phyloP scores from a whole-genome alignment of 2,113 vertebrate species.

The Tapirus terrestris region DNA sequence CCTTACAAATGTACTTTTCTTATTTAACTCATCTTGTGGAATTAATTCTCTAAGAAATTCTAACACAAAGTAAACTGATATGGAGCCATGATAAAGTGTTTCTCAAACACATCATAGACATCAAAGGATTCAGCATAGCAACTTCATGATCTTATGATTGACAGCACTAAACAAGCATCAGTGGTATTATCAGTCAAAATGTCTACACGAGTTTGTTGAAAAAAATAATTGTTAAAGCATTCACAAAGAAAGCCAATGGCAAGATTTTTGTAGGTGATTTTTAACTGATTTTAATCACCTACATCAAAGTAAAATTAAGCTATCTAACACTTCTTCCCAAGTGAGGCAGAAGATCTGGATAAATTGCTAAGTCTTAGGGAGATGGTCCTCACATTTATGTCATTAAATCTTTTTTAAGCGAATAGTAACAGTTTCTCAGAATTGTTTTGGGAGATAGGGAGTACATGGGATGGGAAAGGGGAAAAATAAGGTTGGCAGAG shows the following conservation, averaged over 20 bases:
- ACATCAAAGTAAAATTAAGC: background rate
- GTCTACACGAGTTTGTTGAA: background rate
- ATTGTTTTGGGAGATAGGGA: background rate
- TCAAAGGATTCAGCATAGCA: background rate
- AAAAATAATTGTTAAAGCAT: background rate
- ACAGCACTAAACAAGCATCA: conserved; percentile 9
- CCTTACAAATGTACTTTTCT: background rate
- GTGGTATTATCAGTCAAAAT: background rate
- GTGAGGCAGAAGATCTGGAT: background rate
- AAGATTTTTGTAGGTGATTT: conserved; percentile 44
- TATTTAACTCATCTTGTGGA: background rate
- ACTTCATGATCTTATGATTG: background rate
- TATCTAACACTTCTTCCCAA: background rate
- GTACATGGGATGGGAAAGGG: background rate
- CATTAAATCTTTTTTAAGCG: conserved; percentile 5
- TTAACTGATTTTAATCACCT: conserved; percentile 14
- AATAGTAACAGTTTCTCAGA: background rate
- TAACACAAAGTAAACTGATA: conserved; percentile 13
- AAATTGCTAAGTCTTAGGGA: background rate
- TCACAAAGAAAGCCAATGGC: background rate
- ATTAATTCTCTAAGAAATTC: conserved; percentile 55
- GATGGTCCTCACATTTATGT: background rate
- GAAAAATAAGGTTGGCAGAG: background rate
- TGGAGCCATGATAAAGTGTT: background rate
- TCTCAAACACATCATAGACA: background rate